Evolutionary conservation across 2,113 vertebrate genomes (phyloP), one percentile per base, ranked within the genome.

Genomic region (Dascyllus trimaculatus): DNA sequence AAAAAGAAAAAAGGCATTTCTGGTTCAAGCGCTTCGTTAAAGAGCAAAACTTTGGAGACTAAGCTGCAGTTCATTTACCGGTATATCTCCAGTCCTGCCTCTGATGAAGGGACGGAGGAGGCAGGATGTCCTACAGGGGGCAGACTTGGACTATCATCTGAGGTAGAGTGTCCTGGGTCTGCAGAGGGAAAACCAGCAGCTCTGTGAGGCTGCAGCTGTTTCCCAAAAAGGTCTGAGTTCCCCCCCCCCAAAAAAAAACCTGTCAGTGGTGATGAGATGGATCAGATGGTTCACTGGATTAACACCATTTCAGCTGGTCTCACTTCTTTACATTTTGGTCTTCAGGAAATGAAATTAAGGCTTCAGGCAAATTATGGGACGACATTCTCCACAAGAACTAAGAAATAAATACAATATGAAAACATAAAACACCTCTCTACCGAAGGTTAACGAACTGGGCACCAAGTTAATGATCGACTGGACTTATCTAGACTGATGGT

Each of bases 81-180:
- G n/a, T n/a, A n/a, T n/a, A 17, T n/a, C 19, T 52, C 11, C 1
- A 14, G 49, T 65, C 58, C 54, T 6, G 51, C 51, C 49, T 72
- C 62, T 64, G 38, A 49, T 25, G 61, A 13, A 59, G n/a, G 52
- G 59, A 59, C 35, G 63, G 54, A n/a, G 60, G 68, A 11, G 18
- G 14, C 40, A 14, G 45, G 21, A 1, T n/a, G 49, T 38, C 52
- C 63, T 52, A 21, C 5, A 22, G 10, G 40, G 65, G 59, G 61
- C 62, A 43, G 58, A 61, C 75, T 26, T 76, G 45, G 18, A 68
- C 63, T 56, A 62, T 80, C 54, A 75, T 85, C 65, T 89, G 92
- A 93, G 92, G 92, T 92, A 92, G 90, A 77, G 81, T 65, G 70
- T 86, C 69, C 74, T 57, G 72, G 71, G 56, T 71, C 54, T 72